Base-by-base conservation (phyloP, 2,797 vertebrate genomes). In the Scolopax rusticola region DNA sequence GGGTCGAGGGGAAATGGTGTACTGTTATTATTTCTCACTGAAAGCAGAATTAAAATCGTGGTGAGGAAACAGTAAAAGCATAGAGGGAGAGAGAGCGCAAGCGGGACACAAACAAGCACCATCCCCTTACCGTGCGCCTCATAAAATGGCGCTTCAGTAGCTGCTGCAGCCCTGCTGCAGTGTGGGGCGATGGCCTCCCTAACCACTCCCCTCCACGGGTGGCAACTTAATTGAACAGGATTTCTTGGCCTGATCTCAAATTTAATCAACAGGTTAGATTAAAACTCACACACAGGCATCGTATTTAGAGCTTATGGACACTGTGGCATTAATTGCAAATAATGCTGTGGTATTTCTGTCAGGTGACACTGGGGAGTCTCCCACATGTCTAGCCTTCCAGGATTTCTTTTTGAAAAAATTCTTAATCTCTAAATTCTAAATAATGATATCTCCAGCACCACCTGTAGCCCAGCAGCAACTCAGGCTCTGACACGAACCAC, bases 51-150 rank as follows among this genome's bases (percentile, higher is more conserved):
- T 74, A 89, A 83, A 87, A 85, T 71, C 1, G 4, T 1, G 6
- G 16, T 54, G 60, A 77, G 36, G 45, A 79, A 82, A 77, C 7
- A 64, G 33, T 38, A 77, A 60, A 60, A 64, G 48, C 15, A 4
- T 2, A 25, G 36, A 69, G 33, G 32, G 54, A 64, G 28, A 68
- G 64, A 56, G 0, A 0, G 36, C 38, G n/a, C 0, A 5, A 43
- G 40, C 3, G 20, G 23, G 60, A 86, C 53, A 57, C 56, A 86
- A 87, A 90, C 38, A 45, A 90, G 83, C 3, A 2, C 54, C 2
- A 1, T 93, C 74, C 56, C 83, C 85, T 69, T 75, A 64, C 57
- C 15, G 2, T 36, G 65, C 47, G 53, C 64, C 91, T 84, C 95
- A 89, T 90, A 68, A 45, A 88, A 63, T 38, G 90, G 76, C 54